Evolutionary conservation across 2,113 vertebrate genomes (phyloP).

Genomic region (Phrynosoma platyrhinos): DNA sequence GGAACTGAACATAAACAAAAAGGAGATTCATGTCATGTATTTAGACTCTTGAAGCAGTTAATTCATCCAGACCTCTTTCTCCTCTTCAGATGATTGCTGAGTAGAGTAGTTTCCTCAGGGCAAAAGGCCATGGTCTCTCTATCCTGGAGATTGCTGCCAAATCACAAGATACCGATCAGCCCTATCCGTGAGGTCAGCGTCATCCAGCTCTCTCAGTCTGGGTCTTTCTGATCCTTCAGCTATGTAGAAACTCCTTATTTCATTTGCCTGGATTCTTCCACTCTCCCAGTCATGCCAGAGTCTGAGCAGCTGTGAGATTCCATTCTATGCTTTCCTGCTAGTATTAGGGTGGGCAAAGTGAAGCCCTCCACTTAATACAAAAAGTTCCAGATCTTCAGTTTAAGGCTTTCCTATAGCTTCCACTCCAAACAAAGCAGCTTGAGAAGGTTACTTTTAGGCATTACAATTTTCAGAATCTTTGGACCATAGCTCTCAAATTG

Average conservation of each 20-base stretch:
- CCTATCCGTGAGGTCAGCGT: background rate
- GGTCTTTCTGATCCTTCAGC: background rate
- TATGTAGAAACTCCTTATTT: background rate
- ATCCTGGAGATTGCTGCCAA: background rate
- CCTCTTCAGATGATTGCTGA: slow-evolving; percentile 13
- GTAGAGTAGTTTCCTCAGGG: background rate
- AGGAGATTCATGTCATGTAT: background rate
- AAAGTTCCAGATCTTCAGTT: background rate
- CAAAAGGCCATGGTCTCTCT: background rate
- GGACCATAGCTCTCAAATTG: no score
- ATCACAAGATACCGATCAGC: slow-evolving; percentile 16
- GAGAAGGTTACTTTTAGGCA: no score
- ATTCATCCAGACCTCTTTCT: slow-evolving; percentile 5
- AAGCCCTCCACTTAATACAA: background rate
- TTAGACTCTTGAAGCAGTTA: background rate
- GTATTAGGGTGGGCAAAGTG: background rate
- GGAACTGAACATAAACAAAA: background rate
- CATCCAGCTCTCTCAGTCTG: background rate
- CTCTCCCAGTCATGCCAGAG: background rate
- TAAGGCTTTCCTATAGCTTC: background rate
- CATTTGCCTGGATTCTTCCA: background rate
- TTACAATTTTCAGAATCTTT: no score
- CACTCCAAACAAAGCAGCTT: background rate
- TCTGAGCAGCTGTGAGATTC: slow-evolving; percentile 1
- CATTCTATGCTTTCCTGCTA: background rate